Conservation (phyloP, 2,888 invertebrate genomes). For the Eupeodes luniger region DNA sequence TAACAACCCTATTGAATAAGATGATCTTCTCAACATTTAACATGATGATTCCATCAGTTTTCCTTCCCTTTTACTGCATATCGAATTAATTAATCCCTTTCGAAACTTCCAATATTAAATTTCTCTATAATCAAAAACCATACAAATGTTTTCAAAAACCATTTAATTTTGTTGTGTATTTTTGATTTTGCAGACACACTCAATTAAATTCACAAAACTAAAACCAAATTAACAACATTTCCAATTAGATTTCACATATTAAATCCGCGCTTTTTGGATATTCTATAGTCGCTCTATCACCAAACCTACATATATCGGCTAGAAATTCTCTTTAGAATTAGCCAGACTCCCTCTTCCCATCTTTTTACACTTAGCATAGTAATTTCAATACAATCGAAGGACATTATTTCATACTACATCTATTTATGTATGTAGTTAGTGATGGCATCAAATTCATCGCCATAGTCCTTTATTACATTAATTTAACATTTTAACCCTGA, state of each 20-base stretch:
- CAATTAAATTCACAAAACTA: conserved; percentile 46
- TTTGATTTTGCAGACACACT: conserved; percentile 10
- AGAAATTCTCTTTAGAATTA: background rate
- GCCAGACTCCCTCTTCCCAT: background rate
- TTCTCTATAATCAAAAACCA: too few relatives aligned
- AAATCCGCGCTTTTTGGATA: conserved; percentile 9
- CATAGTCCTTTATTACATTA: conserved; percentile 12
- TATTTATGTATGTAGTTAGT: background rate
- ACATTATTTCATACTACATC: background rate
- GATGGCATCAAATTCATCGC: conserved; percentile 2
- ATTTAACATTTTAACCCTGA: conserved; percentile 38
- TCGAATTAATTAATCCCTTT: too few relatives aligned
- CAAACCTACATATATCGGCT: background rate
- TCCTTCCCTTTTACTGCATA: too few relatives aligned
- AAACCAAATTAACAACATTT: conserved; percentile 48
- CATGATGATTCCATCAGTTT: too few relatives aligned
- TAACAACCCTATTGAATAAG: too few relatives aligned
- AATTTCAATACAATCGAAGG: background rate
- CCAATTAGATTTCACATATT: conserved; percentile 32
- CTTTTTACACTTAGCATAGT: too few relatives aligned
- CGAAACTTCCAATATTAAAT: too few relatives aligned
- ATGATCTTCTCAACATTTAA: too few relatives aligned
- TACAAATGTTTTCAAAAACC: background rate
- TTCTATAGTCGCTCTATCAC: background rate
- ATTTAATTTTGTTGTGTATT: background rate